Base-by-base conservation (phyloP, 2,888 invertebrate species). In the Luperina testacea region DNA sequence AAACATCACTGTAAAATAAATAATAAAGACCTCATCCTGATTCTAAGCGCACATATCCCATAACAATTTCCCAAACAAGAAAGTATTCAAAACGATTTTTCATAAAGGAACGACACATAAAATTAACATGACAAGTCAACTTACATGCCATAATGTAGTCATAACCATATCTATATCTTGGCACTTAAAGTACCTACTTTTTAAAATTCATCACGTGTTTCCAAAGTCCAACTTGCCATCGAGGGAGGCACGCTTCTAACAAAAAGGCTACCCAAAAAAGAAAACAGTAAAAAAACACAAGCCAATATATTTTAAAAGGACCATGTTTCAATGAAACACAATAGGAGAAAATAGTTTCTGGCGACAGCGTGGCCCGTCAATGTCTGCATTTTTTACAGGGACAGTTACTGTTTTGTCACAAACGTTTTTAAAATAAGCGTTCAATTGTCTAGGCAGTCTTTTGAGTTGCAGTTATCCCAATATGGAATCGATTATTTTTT, bases 201-300 rank as follows among this genome's bases (percentile, higher is more conserved):
- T 96, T 96, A 94, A 95, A 96, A 96, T 96, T 96, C 96, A 95
- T 95, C 95, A 94, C 95, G 88, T 94, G 95, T 94, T 89, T 88
- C 88, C 86, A 90, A 92, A 93, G 90, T 89, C 91, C 85, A 89
- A 90, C 87, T 92, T 92, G 87, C 92, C 93, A 91, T 92, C 91
- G 92, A 94, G 90, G 91, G 93, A 95, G 93, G 94, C 94, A 93
- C 91, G 94, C 93, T 95, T 95, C 90, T 87, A 91, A 95, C 92
- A 94, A 95, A 94, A 95, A 94, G 90, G 80, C 78, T 89, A 84
- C 88, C 87, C 90, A 92, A 92, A 95, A 92, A 88, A 89, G 90
- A 87, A 90, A 87, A 90, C 89, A 89, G 79, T 59, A n/a, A 80
- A 92, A 92, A 94, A 94, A 92, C 90, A 91, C 91, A 91, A 91